Evolutionary conservation across 2,113 vertebrate species (phyloP).

Genomic region (Nerophis ophidion): DNA sequence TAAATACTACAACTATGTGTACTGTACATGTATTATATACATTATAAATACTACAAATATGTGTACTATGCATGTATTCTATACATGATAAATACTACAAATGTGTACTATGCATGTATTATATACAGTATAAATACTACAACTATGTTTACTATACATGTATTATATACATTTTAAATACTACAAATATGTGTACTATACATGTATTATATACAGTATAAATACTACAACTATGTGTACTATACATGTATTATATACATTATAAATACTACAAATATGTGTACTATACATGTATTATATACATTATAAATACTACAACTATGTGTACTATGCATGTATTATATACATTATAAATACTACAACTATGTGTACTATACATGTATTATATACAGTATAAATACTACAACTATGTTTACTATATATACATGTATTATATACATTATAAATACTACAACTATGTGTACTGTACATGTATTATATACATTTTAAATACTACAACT

Average conservation of each 20-base stretch:
- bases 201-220: background rate
- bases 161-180: background rate
- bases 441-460: background rate
- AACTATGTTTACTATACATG: background rate
- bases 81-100: background rate
- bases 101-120: background rate
- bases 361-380: background rate
- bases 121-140: background rate
- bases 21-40: background rate
- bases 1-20: background rate
- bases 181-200: background rate
- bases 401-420: background rate
- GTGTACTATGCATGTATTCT: background rate
- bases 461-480: background rate
- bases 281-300: background rate
- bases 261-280: background rate
- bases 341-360: background rate
- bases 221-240: background rate
- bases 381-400: background rate
- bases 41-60: background rate
- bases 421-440: background rate
- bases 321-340: background rate
- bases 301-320: background rate
- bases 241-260: background rate
- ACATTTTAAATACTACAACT: background rate